phyloP scores from a whole-genome alignment of 1,140 invertebrate genomes.

The Zeugodacus cucurbitae region DNA sequence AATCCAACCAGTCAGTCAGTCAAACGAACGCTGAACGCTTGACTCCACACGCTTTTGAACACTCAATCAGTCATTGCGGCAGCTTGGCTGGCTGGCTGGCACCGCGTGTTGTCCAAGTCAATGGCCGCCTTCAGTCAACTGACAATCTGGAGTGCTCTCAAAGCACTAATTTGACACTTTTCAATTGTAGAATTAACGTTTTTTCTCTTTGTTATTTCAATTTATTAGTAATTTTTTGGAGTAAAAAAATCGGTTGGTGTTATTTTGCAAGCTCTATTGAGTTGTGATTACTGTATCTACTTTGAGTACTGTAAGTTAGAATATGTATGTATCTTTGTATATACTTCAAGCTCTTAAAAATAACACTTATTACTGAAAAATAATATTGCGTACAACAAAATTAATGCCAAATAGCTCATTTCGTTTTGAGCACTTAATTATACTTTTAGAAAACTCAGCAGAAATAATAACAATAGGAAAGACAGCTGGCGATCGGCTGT shows the following conservation, averaged over 20 bases:
- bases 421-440: background rate
- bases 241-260: background rate
- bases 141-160: slow-evolving; percentile 1
- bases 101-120: background rate
- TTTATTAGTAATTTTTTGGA: background rate
- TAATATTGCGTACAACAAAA: background rate
- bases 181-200: background rate
- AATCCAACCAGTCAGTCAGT: background rate
- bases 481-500: background rate
- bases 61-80: background rate
- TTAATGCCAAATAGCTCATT: background rate
- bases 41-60: background rate
- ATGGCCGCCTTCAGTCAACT: background rate
- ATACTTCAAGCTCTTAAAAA: background rate
- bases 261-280: background rate
- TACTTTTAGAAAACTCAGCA: background rate
- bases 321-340: background rate
- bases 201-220: background rate
- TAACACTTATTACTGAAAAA: background rate
- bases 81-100: background rate
- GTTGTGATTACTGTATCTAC: background rate
- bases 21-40: background rate
- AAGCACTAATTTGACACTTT: slow-evolving; percentile 30
- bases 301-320: background rate
- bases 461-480: background rate